These are phyloP conservation scores for Drosophila pachea DNA, from an alignment of 1,140 invertebrate genomes.

Conservation along the genomic window DNA sequence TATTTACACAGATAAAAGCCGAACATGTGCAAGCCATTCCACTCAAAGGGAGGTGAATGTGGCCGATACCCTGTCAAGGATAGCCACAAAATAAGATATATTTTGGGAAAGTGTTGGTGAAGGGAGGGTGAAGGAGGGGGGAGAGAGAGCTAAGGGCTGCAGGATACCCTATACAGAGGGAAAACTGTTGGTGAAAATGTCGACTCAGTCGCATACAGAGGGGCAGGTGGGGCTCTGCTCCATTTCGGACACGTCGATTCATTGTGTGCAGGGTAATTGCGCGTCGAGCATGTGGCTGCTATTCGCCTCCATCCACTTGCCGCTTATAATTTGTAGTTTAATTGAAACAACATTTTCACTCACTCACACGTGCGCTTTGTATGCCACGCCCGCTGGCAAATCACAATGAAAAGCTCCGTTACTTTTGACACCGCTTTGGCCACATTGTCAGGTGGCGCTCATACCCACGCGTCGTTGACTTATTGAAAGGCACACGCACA, in stretches of 20 bases:
- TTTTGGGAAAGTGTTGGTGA: no score
- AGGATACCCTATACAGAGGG: no score
- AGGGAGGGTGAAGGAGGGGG: no score
- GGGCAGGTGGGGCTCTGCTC: no score
- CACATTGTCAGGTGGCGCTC: conserved; percentile 29
- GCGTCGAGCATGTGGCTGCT: not conserved
- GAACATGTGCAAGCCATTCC: no score
- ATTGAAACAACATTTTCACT: conserved; percentile 39
- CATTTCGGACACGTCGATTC: not conserved
- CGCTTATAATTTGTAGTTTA: conserved; percentile 31
- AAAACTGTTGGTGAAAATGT: no score
- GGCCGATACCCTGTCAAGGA: no score
- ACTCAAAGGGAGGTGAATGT: no score
- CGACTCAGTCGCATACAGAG: no score
- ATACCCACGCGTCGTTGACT: conserved; percentile 11
- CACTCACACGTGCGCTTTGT: conserved; percentile 33
- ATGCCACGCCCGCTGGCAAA: conserved; percentile 25
- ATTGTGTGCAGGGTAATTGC: not conserved
- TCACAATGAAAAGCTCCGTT: conserved; percentile 40
- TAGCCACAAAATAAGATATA: no score
- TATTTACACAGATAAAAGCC: conserved; percentile 1
- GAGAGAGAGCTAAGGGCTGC: no score
- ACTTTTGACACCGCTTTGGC: conserved; percentile 41
- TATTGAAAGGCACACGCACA: conserved; percentile 11
- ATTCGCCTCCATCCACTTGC: not conserved